A percentile compares a stretch with the other conserved stretches of the same genome.
Conservation (phyloP, 2,888 invertebrate species). For the Rhagonycha fulva region DNA sequence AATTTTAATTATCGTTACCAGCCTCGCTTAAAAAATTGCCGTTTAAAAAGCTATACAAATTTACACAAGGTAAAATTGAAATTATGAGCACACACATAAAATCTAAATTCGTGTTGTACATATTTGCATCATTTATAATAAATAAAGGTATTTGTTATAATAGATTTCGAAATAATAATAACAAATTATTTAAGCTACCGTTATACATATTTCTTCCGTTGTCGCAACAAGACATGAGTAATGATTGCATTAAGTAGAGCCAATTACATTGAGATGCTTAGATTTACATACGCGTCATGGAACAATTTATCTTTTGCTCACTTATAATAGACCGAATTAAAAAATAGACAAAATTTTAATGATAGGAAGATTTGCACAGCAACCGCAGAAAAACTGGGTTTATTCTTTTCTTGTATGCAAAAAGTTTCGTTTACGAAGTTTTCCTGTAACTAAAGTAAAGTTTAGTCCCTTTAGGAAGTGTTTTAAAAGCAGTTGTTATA, state of each 20-base stretch:
- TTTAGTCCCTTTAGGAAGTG: background rate
- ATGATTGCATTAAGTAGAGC: background rate
- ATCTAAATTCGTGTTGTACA: background rate
- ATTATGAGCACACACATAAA: background rate
- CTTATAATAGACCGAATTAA: background rate
- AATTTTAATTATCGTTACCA: background rate
- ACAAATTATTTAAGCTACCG: background rate
- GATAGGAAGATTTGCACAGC: background rate
- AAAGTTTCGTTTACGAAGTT: background rate
- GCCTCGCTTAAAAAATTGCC: background rate
- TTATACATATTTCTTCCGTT: background rate
- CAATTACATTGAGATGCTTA: background rate
- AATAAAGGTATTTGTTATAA: background rate
- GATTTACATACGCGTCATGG: background rate
- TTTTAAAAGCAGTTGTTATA: background rate
- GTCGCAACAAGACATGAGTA: background rate
- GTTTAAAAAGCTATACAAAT: background rate
- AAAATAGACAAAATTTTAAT: background rate
- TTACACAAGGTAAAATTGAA: background rate
- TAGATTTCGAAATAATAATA: background rate
- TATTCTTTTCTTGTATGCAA: background rate
- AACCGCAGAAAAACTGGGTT: background rate
- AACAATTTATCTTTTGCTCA: background rate
- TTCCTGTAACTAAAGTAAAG: background rate
- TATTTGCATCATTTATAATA: background rate